Conservation (phyloP, 2,888 invertebrate genomes). For the Eudemis profundana region DNA sequence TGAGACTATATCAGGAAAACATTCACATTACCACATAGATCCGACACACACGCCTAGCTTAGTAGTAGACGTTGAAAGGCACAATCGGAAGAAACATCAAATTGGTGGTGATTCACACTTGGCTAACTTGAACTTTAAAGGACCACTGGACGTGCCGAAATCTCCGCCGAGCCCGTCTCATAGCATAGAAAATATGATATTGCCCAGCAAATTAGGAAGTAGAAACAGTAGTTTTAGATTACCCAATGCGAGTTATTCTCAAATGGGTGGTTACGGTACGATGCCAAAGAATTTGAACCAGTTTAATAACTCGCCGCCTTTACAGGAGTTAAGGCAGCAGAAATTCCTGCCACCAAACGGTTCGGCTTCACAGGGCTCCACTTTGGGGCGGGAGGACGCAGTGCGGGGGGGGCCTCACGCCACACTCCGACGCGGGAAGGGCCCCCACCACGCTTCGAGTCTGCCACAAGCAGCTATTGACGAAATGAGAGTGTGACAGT, state of each 20-base stretch:
- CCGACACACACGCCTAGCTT: constrained; percentile 92
- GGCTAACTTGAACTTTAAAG: constrained; percentile 84
- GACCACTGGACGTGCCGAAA: constrained; percentile 83
- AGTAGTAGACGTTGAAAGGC: constrained; percentile 92
- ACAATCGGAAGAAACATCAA: constrained; percentile 75
- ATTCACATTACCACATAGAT: constrained; percentile 91
- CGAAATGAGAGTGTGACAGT: constrained; percentile 95
- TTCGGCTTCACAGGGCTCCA: constrained; percentile 78
- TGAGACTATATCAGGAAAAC: constrained; percentile 91
- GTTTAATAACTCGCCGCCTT: constrained; percentile 79
- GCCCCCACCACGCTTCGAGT: constrained; percentile 83
- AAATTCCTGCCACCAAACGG: constrained; percentile 86
- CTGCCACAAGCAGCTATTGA: constrained; percentile 94
- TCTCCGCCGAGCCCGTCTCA: constrained; percentile 87
- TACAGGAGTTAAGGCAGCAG: constrained; percentile 85
- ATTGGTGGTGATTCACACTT: constrained; percentile 83
- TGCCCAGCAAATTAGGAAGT: constrained; percentile 83
- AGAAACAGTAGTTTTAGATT: constrained; percentile 78
- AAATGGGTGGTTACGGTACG: constrained; percentile 81
- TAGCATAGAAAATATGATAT: constrained; percentile 83
- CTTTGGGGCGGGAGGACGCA: constrained; percentile 62
- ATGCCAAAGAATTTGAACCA: constrained; percentile 86
- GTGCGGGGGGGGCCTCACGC: constrained; percentile 71
- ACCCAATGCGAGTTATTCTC: constrained; percentile 77
- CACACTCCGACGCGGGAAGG: constrained; percentile 73